Evolutionary conservation across 2,797 vertebrate species (phyloP), one percentile per base, ranked within the genome.

Genomic region (Chelon labrosus): DNA sequence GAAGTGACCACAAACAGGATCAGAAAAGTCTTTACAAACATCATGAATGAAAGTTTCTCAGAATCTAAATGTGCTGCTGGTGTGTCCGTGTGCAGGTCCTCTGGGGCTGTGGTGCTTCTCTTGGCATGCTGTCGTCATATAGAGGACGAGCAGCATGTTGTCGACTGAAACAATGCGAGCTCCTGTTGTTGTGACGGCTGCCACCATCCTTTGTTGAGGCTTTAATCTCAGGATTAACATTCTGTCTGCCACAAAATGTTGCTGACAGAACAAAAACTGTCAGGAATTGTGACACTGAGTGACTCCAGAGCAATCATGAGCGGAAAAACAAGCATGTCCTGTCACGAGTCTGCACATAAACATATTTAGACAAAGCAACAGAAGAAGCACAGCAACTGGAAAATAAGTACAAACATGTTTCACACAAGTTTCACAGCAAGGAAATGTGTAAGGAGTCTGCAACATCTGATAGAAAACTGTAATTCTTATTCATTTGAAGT

Each of bases 141-240:
- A 68, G 59, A 53, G 47, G 65, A 51, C 10, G 17, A 31, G 53
- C 35, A 22, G 17, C 0, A 41, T 64, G 73, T 76, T 72, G 68
- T 72, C 2, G 22, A 64, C 50, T 50, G 55, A 57, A 63, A 66
- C 57, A 31, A 71, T 58, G 65, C 49, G 69, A 62, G 46, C 41
- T 11, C 13, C 19, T 67, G 64, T 77, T 79, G 72, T 83, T 67
- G 59, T 82, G 77, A 75, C 20, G 73, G 59, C 31, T 0, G 57
- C 85, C 65, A 73, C 70, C 27, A 31, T 42, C 77, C 87, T 80
- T 91, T 93, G 89, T 92, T 68, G 46, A 3, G n/a, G 31, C 74
- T 82, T 85, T 88, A 91, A 82, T 89, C 83, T 80, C n/a, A 63
- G 92, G 90, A 93, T 93, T 76, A 93, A 90, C 91, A 90, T 92